These are phyloP conservation scores for Capricornis sumatraensis DNA, from an alignment of 2,113 vertebrate species.

Conservation along the genomic window DNA sequence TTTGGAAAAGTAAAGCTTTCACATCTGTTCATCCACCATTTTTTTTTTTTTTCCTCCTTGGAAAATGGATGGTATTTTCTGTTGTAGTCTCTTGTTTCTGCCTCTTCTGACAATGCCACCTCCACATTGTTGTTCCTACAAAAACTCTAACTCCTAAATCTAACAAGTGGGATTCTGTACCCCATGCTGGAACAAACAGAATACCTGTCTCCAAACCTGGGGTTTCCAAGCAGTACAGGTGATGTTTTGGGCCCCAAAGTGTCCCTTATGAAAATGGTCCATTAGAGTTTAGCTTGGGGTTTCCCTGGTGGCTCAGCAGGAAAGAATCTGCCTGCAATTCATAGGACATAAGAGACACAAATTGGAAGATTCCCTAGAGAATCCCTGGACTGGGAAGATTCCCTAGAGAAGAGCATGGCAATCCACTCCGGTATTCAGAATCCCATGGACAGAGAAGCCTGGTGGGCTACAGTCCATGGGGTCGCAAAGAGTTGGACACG, in stretches of 20 bases:
- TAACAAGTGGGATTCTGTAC: neutral
- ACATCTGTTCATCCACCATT: accelerated
- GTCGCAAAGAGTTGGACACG: neutral
- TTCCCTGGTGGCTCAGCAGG: neutral
- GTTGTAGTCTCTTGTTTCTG: neutral
- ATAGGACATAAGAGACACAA: neutral
- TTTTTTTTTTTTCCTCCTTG: neutral
- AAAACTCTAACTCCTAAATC: neutral
- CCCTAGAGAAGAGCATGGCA: neutral
- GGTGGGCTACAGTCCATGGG: neutral
- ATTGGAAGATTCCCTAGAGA: neutral
- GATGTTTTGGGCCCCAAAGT: neutral
- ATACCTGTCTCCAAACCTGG: neutral
- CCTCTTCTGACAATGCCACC: neutral
- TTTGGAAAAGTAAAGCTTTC: neutral
- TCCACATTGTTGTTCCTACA: neutral
- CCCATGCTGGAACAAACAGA: neutral
- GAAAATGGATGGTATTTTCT: neutral
- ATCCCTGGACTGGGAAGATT: neutral
- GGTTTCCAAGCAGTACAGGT: neutral
- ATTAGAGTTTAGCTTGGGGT: neutral
- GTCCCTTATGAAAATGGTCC: neutral
- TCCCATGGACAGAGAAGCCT: neutral
- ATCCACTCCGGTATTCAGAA: neutral
- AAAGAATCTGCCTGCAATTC: neutral